Conservation (phyloP, 2,888 invertebrate species). For the Cerceris ruficornis region DNA sequence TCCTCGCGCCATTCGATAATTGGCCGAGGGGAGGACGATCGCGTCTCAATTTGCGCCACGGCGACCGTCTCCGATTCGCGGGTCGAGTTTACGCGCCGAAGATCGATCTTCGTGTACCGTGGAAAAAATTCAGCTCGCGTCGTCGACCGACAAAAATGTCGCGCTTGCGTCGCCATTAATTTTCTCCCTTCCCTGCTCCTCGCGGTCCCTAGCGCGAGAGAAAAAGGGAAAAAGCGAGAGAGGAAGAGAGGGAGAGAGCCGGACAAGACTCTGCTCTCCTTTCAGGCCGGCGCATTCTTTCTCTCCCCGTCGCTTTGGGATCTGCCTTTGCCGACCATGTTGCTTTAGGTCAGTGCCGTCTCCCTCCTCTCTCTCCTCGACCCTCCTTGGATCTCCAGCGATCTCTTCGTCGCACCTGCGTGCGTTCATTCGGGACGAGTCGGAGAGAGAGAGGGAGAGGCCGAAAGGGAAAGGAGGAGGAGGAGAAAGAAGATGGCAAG, state of each 20-base stretch:
- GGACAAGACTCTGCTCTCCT: constrained; percentile 47
- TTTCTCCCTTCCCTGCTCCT: constrained; percentile 19
- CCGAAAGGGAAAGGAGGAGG: constrained; percentile 9
- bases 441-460: constrained; percentile 10
- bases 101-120: constrained; percentile 20
- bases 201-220: constrained; percentile 5
- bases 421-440: constrained; percentile 24
- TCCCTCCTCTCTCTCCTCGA: constrained; percentile 45
- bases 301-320: constrained; percentile 64
- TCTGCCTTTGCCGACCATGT: constrained; percentile 70
- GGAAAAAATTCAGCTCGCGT: constrained; percentile 27
- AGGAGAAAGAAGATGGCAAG: constrained; percentile 3
- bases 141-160: constrained; percentile 43
- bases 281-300: constrained; percentile 59
- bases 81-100: constrained; percentile 3
- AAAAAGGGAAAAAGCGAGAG: too few species aligned
- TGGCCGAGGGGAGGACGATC: too few species aligned
- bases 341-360: constrained; percentile 79
- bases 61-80: too few species aligned
- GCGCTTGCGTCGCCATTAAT: constrained; percentile 57
- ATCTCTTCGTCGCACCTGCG: constrained; percentile 52
- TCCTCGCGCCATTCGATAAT: too few species aligned
- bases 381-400: constrained; percentile 31
- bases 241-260: neutral
- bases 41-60: too few species aligned